Conservation (phyloP, 2,797 vertebrate species). For the Syngnathus rostellatus region DNA sequence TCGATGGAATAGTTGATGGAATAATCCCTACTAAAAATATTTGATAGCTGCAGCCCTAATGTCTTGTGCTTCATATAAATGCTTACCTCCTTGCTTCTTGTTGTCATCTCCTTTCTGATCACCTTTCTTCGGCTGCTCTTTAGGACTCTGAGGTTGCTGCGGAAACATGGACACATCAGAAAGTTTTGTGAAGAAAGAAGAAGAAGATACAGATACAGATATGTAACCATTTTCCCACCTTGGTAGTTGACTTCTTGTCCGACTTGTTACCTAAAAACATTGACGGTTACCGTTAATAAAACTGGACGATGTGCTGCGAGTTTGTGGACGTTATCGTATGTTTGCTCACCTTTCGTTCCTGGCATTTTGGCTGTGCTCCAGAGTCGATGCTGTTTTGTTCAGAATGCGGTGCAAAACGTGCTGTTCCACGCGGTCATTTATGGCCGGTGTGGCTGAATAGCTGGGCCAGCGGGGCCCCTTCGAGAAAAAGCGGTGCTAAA, state of each 20-base stretch:
- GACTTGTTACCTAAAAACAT: slow-evolving; percentile 70
- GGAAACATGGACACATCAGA: slow-evolving; percentile 9
- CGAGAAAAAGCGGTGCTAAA: slow-evolving; percentile 62
- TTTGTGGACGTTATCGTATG: neutral
- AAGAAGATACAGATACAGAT: neutral
- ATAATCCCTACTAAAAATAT: too few relatives aligned
- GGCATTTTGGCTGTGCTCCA: slow-evolving; percentile 70
- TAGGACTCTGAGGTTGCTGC: slow-evolving; percentile 75
- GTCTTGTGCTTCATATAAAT: slow-evolving; percentile 11
- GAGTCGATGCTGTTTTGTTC: slow-evolving; percentile 44
- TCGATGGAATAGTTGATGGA: too few relatives aligned
- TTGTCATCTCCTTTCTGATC: slow-evolving; percentile 78
- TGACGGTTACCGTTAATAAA: slow-evolving; percentile 2
- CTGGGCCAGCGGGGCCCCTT: slow-evolving; percentile 60
- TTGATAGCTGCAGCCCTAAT: too few relatives aligned
- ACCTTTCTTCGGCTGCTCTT: slow-evolving; percentile 77
- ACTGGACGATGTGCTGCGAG: neutral
- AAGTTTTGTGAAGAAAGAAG: slow-evolving; percentile 2
- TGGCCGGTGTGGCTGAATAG: slow-evolving; percentile 65
- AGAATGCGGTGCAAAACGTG: slow-evolving; percentile 59
- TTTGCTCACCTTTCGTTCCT: slow-evolving; percentile 67
- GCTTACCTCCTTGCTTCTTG: slow-evolving; percentile 78
- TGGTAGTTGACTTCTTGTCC: slow-evolving; percentile 77
- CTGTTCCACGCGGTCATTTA: slow-evolving; percentile 65
- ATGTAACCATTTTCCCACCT: slow-evolving; percentile 52